Percentiles rank a stretch among this genome's conserved stretches.
These are phyloP conservation scores for Lepidurus apus DNA, from an alignment of 1,140 invertebrate genomes.

Conservation along the genomic window DNA sequence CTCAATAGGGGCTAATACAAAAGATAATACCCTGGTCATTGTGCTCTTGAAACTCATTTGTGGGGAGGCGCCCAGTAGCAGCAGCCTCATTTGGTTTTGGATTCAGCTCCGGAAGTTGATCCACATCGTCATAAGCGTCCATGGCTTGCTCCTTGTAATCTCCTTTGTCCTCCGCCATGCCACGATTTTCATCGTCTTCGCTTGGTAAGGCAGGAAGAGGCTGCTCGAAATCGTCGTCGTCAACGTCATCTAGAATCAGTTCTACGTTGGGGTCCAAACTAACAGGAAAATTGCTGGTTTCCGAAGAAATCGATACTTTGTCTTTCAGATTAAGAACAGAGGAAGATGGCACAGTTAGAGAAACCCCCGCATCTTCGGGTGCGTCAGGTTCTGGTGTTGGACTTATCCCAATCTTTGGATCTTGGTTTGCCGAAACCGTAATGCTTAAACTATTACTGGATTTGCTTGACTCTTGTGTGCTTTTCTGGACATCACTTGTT, in stretches of 20 bases:
- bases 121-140: background rate
- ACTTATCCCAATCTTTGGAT: no score
- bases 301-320: no score
- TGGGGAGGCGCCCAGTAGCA: background rate
- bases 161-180: background rate
- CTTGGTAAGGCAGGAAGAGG: background rate
- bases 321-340: no score
- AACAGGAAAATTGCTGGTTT: no score
- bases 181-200: background rate
- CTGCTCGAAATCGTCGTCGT: background rate
- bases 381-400: no score
- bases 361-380: no score
- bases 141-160: background rate
- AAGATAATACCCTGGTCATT: background rate
- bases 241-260: background rate
- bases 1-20: no score
- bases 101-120: background rate
- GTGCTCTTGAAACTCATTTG: background rate
- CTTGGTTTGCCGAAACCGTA: no score
- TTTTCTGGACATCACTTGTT: no score
- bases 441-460: no score
- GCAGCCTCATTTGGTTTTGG: background rate
- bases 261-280: background rate
- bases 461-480: no score
- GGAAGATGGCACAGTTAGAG: no score